A percentile compares a stretch with the other conserved stretches of the same genome.
Conservation (phyloP, 1,140 invertebrate species). For the Amyelois transitella region DNA sequence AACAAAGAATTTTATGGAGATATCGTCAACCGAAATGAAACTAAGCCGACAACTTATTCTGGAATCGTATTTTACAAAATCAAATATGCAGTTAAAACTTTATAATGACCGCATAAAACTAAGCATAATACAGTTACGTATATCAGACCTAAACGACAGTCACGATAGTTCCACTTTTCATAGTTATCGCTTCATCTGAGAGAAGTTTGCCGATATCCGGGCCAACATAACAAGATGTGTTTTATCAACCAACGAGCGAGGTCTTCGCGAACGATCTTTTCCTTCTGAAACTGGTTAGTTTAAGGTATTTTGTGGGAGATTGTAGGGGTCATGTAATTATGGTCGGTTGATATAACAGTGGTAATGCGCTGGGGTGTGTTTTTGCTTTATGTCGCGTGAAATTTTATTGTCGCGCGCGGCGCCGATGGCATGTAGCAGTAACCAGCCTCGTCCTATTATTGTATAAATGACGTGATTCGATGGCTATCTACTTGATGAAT, state of each 20-base stretch:
- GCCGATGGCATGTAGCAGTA: conserved; percentile 3
- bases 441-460: conserved; percentile 4
- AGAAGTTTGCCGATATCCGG: conserved; percentile 57
- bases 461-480: conserved; percentile 7
- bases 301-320: conserved; percentile 11
- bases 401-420: conserved; percentile 61
- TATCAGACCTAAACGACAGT: conserved; percentile 43
- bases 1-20: too few relatives aligned
- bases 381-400: conserved; percentile 71
- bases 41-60: too few relatives aligned
- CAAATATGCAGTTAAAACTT: background rate
- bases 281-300: background rate
- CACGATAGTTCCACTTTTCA: conserved; percentile 54
- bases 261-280: conserved; percentile 13
- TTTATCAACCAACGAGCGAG: conserved; percentile 43
- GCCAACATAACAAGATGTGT: conserved; percentile 58
- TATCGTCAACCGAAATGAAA: too few relatives aligned
- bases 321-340: conserved; percentile 36
- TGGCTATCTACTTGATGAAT: background rate
- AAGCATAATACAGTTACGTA: conserved; percentile 4
- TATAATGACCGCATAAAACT: background rate
- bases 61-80: too few relatives aligned
- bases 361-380: conserved; percentile 63
- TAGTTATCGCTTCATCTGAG: conserved; percentile 53
- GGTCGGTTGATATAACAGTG: conserved; percentile 44